Percentiles rank a stretch among this genome's conserved stretches.
These are phyloP conservation scores for Lucifuga dentata DNA, from an alignment of 2,113 vertebrate species.

Conservation along the genomic window DNA sequence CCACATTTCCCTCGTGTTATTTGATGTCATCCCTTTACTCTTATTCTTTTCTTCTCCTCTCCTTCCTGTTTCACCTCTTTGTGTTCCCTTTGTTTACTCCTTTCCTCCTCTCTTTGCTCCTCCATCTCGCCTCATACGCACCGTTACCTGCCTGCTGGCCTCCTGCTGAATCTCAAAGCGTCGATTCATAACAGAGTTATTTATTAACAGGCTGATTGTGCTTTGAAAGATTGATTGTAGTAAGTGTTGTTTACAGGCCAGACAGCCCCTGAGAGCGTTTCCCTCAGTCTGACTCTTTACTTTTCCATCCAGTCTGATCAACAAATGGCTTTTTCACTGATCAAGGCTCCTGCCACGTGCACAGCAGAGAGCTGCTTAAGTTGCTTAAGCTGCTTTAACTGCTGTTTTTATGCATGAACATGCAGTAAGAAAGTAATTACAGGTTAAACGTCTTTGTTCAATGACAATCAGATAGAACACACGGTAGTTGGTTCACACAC, in stretches of 20 bases:
- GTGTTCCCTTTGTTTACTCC: neutral
- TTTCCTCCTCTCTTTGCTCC: neutral
- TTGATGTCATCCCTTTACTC: too few relatives aligned
- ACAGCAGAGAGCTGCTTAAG: neutral
- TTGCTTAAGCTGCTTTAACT: neutral
- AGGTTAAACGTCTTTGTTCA: conserved; percentile 1
- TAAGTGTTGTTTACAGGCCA: conserved; percentile 46
- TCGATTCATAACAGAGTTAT: conserved; percentile 20
- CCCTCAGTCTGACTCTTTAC: neutral
- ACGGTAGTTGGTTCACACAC: neutral
- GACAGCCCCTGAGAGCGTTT: neutral
- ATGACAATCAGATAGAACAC: conserved; percentile 6
- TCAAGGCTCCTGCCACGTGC: conserved; percentile 21
- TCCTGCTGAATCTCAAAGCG: conserved; percentile 17
- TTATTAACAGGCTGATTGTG: conserved; percentile 47
- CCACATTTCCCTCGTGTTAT: neutral
- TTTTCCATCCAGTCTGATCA: conserved; percentile 19
- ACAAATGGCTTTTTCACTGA: conserved; percentile 2
- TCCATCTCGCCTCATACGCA: neutral
- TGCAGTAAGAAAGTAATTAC: conserved; percentile 20
- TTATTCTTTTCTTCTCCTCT: neutral
- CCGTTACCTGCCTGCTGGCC: neutral
- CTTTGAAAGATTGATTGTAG: conserved; percentile 57
- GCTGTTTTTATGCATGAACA: conserved; percentile 13
- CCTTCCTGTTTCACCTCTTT: neutral